phyloP scores from a whole-genome alignment of 2,888 invertebrate species.

The Periphyllus acericola region DNA sequence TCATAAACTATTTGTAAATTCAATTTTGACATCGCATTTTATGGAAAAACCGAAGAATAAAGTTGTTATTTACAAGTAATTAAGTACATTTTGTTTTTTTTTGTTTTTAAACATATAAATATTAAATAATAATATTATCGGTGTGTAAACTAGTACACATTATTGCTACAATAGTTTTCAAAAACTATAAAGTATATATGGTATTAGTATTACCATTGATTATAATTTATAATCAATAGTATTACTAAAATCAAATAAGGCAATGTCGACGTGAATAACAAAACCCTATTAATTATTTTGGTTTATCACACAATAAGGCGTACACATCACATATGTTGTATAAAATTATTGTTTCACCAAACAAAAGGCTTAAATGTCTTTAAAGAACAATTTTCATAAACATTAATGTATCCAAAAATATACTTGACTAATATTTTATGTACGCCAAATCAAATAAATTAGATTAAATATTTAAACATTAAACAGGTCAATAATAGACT shows the following conservation, averaged over 20 bases:
- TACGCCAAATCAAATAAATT: neutral
- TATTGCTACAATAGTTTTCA: neutral
- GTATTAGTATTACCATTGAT: no score
- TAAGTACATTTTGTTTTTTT: slow-evolving; percentile 28
- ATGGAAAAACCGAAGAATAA: neutral
- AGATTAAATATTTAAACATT: slow-evolving; percentile 32
- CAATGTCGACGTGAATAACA: neutral
- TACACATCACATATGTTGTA: slow-evolving; percentile 10
- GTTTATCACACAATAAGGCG: neutral
- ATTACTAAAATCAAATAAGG: neutral
- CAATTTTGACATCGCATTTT: neutral
- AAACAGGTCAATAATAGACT: slow-evolving; percentile 6
- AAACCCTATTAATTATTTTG: neutral
- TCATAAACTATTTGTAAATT: neutral
- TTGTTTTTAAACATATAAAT: neutral
- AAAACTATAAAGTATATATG: neutral
- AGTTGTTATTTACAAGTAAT: slow-evolving; percentile 29
- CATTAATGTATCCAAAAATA: slow-evolving; percentile 43
- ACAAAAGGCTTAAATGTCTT: neutral
- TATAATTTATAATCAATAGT: no score
- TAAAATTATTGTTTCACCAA: neutral
- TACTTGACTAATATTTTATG: neutral
- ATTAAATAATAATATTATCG: neutral
- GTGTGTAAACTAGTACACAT: neutral
- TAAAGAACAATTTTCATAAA: neutral